Conservation (phyloP, 2,888 invertebrate genomes). For the Tholera decimalis region DNA sequence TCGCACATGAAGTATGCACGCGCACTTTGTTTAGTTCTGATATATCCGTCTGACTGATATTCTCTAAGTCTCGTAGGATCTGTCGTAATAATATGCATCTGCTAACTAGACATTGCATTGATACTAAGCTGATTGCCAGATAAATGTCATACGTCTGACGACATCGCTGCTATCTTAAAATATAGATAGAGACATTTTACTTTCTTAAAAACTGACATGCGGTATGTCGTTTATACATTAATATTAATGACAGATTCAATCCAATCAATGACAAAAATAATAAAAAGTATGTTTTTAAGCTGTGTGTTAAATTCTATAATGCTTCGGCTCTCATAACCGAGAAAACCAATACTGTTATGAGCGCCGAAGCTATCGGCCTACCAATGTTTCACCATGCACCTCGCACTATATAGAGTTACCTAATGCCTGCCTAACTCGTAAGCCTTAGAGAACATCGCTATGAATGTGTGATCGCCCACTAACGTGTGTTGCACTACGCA, state of each 20-base stretch:
- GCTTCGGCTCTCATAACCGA: conserved; percentile 45
- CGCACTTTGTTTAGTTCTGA: conserved; percentile 74
- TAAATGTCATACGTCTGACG: conserved; percentile 8
- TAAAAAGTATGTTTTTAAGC: conserved; percentile 31
- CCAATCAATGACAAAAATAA: not conserved
- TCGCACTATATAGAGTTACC: conserved; percentile 77
- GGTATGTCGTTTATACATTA: not conserved
- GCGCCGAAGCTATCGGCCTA: conserved; percentile 66
- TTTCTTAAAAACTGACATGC: not conserved
- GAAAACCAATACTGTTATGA: conserved; percentile 54
- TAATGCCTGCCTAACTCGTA: conserved; percentile 67
- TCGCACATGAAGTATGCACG: conserved; percentile 91
- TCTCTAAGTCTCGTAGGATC: conserved; percentile 31
- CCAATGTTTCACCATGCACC: conserved; percentile 84
- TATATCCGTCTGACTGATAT: conserved; percentile 33
- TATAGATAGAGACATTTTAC: not conserved
- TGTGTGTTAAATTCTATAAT: conserved; percentile 43
- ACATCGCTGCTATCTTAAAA: not conserved
- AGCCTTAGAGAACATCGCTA: conserved; percentile 42
- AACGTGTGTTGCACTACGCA: conserved; percentile 73
- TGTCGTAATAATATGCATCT: conserved; percentile 11
- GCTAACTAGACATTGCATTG: conserved; percentile 12
- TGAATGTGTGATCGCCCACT: conserved; percentile 48
- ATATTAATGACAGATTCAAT: conserved; percentile 39
- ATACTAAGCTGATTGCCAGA: not conserved